phyloP scores from a whole-genome alignment of 2,888 invertebrate genomes.

The Chrysolina americana region DNA sequence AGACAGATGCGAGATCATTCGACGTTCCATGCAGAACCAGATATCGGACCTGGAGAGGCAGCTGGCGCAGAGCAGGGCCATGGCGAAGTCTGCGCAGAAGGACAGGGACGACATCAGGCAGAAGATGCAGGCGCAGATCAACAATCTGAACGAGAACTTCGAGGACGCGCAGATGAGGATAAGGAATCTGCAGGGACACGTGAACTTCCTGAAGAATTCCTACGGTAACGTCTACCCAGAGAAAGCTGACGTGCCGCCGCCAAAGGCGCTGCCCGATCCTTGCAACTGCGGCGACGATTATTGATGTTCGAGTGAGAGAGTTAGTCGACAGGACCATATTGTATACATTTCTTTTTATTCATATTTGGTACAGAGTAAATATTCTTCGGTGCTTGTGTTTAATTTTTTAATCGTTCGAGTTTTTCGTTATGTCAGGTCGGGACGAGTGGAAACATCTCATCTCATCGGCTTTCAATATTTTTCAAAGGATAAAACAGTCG shows the following conservation, averaged over 20 bases:
- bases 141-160: slow-evolving; percentile 78
- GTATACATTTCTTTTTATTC: slow-evolving; percentile 19
- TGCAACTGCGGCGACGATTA: slow-evolving; percentile 61
- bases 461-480: too few species aligned
- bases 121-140: slow-evolving; percentile 79
- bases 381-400: too few species aligned
- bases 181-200: slow-evolving; percentile 76
- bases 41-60: slow-evolving; percentile 79
- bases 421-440: too few species aligned
- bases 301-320: slow-evolving; percentile 28
- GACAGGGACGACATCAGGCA: slow-evolving; percentile 80
- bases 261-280: slow-evolving; percentile 53
- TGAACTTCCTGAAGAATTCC: slow-evolving; percentile 74
- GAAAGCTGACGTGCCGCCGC: slow-evolving; percentile 1
- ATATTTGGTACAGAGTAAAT: slow-evolving; percentile 5
- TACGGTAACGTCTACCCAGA: slow-evolving; percentile 61
- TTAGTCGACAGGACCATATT: neutral
- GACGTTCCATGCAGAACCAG: slow-evolving; percentile 75
- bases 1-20: slow-evolving; percentile 77
- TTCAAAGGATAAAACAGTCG: neutral
- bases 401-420: too few species aligned
- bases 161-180: slow-evolving; percentile 78
- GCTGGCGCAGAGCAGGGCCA: slow-evolving; percentile 76
- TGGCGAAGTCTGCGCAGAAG: slow-evolving; percentile 77
- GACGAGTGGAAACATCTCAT: too few species aligned